Conservation (phyloP, 2,888 invertebrate species). For the Pardosa pseudoannulata region DNA sequence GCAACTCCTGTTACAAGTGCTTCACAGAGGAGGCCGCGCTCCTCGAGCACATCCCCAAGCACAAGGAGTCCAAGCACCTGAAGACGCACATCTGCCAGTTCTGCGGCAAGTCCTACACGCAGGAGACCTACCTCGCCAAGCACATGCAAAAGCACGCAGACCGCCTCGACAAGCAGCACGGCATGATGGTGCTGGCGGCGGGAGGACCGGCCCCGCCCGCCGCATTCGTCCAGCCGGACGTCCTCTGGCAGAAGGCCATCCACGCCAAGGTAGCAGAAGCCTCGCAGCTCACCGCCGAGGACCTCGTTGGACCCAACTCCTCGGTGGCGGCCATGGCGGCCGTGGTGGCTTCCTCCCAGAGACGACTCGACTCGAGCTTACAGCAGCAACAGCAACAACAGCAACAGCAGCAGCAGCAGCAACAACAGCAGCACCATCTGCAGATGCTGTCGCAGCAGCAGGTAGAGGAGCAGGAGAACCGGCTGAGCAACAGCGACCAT, state of each 20-base stretch:
- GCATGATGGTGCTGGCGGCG: constrained; percentile 51
- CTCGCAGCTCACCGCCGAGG: constrained; percentile 1
- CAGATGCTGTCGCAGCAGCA: constrained; percentile 41
- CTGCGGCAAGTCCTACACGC: constrained; percentile 99
- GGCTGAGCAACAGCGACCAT: constrained; percentile 53
- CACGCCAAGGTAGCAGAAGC: constrained; percentile 46
- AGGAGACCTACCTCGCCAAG: constrained; percentile 98
- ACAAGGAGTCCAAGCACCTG: constrained; percentile 98
- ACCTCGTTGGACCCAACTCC: constrained; percentile 34
- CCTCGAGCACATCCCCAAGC: constrained; percentile 99
- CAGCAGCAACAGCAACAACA: constrained; percentile 45
- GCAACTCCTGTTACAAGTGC: constrained; percentile 99
- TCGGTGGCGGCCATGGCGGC: constrained; percentile 69
- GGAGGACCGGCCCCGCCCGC: constrained; percentile 19
- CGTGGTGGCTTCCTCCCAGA: constrained; percentile 54
- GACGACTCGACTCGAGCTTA: constrained; percentile 49
- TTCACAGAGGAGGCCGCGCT: constrained; percentile 97
- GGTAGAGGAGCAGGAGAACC: constrained; percentile 54
- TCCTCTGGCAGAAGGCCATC: constrained; percentile 61
- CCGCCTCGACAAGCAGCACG: constrained; percentile 87
- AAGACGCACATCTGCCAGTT: constrained; percentile 99
- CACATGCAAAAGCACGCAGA: constrained; percentile 96
- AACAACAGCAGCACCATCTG: constrained; percentile 40
- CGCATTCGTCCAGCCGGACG: constrained; percentile 39
- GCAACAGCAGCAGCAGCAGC: constrained; percentile 28